Base-by-base conservation (phyloP, 2,888 invertebrate species). In the Leuctra nigra region DNA sequence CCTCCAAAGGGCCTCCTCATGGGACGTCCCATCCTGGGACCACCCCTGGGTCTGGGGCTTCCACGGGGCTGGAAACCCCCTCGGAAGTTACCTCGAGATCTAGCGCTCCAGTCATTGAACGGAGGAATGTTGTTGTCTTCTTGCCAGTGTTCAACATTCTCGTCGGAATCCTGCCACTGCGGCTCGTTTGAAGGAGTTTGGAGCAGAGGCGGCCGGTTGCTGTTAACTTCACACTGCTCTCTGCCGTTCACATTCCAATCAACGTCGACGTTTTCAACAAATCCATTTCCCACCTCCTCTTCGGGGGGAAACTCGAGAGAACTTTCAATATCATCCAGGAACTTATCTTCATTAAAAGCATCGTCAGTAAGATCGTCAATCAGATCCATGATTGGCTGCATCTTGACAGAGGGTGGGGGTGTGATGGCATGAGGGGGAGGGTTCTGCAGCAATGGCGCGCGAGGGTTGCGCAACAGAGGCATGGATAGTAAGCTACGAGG, bases 1-100 rank as follows among this genome's bases (percentile, higher is more conserved):
- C 53, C 55, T 13, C 55, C 41, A 14, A 53, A 55, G 14, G 55
- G 55, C 36, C 55, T 55, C 18, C 58, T 29, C 20, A 46, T 44
- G 11, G 36, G 53, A 14, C 46, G 44, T 4, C n/a, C 18, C 11
- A 53, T 54, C 44, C 55, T 50, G 4, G 55, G 53, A 9, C 55
- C 55, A 41, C 35, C 35, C 35, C 57, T 53, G 9, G 29, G 6
- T 18, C 57, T 35, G 20, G 57, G 57, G 16, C 46, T 47, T n/a
- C n/a, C n/a, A n/a, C n/a, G n/a, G n/a, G n/a, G n/a, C n/a, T n/a
- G n/a, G 33, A 54, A 57, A 24, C 29, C 36, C 2, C 57, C 57
- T 13, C 52, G 36, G 35, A 54, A 54, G 54, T 20, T 29, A 46
- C 54, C 46, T 44, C 54, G 18, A 23, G 44, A 41, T 33, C 29